Conservation (phyloP, 2,113 vertebrate genomes). For the Lamprologus sp. region DNA sequence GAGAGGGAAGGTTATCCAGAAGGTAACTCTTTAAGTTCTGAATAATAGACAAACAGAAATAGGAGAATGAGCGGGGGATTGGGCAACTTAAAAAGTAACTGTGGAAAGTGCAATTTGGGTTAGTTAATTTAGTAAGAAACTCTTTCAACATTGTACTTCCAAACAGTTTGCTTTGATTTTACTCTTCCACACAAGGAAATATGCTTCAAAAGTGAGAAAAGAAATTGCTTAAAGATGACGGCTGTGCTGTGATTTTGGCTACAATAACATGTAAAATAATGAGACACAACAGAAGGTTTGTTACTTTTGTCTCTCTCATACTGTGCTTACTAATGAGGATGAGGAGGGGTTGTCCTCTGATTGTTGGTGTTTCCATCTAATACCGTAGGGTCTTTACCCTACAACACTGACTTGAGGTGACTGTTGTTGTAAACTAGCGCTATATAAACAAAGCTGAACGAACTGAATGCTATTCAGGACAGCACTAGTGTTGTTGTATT, state of each 20-base stretch:
- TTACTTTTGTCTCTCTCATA: not conserved
- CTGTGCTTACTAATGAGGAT: not conserved
- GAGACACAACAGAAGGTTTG: not conserved
- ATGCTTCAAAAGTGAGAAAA: not conserved
- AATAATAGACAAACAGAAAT: not conserved
- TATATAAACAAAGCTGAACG: not conserved
- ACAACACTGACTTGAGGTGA: not conserved
- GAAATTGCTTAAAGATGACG: not conserved
- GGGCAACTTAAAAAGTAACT: not conserved
- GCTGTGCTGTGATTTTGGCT: not conserved
- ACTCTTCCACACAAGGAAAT: not conserved
- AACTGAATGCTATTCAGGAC: not conserved
- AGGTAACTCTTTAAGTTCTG: not conserved
- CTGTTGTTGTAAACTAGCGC: rapidly evolving
- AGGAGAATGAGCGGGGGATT: not conserved
- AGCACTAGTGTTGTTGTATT: not conserved
- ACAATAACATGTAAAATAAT: not conserved
- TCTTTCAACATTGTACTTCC: not conserved
- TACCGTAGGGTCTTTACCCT: not conserved
- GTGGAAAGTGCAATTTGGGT: not conserved
- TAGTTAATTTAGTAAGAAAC: not conserved
- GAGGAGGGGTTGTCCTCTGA: not conserved
- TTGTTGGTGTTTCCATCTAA: not conserved
- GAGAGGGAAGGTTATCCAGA: not conserved
- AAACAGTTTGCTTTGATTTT: not conserved